Base-by-base conservation (phyloP, 2,888 invertebrate genomes). In the Philereme vetulata region DNA sequence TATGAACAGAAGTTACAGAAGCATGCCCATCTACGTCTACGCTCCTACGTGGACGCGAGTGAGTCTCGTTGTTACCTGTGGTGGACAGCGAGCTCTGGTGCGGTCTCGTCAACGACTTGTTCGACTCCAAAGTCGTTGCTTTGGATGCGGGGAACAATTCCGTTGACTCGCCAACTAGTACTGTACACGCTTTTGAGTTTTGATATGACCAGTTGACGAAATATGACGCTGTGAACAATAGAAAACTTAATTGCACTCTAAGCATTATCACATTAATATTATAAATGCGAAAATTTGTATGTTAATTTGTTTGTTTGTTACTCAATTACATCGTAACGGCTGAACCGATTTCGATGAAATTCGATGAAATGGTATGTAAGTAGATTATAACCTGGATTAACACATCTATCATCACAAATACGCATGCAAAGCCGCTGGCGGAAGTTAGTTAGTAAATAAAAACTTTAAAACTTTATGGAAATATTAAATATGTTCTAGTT, bases 131-230 rank as follows among this genome's bases (percentile, higher is more conserved):
- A 70, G 95, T 94, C 74, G 95, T 93, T 67, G 95, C 93, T 88
- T 96, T 96, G 60, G 95, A 94, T 62, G 96, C 94, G 68, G 94
- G 91, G 65, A 93, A 93, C 72, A 95, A 93, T 85, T 95, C 95
- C 66, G 94, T 90, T 77, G 95, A 95, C 83, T 96, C 96, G 74
- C 95, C 96, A 73, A 97, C 96, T 81, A 97, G 93, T 75, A 97
- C 96, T 80, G 96, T 95, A 93, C 97, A 97, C 63, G 96, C 95
- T 85, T 96, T 96, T 71, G 96, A 94, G 77, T 95, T 95, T 88
- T 96, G 95, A 93, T 96, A 96, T 86, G 96, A 96, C 96, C 96
- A 96, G 88, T 96, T 96, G 77, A 97, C 94, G 76, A 96, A 94
- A 89, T 96, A 96, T 76, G 96, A 96, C 69, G 95, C 96, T 96